phyloP scores from a whole-genome alignment of 2,888 invertebrate species.

The Micoletzkya japonica region DNA sequence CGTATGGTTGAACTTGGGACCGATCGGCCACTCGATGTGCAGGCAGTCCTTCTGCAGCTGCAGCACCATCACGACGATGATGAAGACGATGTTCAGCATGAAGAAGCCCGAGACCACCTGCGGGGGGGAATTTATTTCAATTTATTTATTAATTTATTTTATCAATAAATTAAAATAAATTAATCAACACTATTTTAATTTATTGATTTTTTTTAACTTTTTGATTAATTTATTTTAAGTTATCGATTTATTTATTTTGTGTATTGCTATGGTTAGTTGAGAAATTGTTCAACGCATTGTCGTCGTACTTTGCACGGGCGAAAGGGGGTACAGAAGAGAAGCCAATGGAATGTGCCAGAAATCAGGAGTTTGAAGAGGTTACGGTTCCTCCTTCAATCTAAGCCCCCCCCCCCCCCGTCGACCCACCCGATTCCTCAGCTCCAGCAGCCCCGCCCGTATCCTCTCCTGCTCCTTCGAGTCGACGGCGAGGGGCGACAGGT shows the following conservation, averaged over 20 bases:
- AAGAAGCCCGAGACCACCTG: conserved; percentile 85
- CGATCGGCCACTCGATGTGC: conserved; percentile 90
- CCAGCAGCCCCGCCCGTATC: conserved; percentile 76
- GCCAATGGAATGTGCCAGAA: too few relatives aligned
- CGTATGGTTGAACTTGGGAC: conserved; percentile 61
- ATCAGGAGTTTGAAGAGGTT: too few relatives aligned
- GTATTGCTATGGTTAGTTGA: too few relatives aligned
- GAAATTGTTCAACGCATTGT: too few relatives aligned
- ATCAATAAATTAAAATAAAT: too few relatives aligned
- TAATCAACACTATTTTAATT: not conserved
- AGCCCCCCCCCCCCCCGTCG: too few relatives aligned
- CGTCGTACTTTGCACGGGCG: too few relatives aligned
- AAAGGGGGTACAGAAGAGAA: too few relatives aligned
- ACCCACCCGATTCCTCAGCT: conserved; percentile 83
- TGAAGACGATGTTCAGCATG: conserved; percentile 98
- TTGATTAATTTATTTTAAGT: not conserved
- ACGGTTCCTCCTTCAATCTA: too few relatives aligned
- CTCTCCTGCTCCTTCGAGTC: conserved; percentile 71
- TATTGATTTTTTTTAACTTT: not conserved
- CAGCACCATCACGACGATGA: conserved; percentile 94
- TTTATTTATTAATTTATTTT: too few relatives aligned
- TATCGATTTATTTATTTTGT: not conserved
- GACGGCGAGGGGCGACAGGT: conserved; percentile 88
- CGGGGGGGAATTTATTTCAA: not conserved
- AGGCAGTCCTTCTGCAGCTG: conserved; percentile 96